Conservation (phyloP, 2,888 invertebrate genomes). For the Raillietiella orientalis region DNA sequence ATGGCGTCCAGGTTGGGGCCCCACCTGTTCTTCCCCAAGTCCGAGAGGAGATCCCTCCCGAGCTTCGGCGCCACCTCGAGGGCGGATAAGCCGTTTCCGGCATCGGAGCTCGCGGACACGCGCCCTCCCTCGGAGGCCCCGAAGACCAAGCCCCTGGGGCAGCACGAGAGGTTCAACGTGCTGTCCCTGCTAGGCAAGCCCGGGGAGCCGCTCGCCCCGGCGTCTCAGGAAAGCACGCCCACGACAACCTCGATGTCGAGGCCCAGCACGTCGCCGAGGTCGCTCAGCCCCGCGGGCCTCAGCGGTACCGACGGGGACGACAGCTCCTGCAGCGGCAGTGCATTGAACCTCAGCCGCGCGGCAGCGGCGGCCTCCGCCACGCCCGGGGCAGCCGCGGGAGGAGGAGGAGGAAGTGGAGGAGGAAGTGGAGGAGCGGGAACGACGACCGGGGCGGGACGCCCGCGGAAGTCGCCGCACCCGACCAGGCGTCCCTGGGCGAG, state of each 20-base stretch:
- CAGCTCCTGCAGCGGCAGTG: conserved; percentile 15
- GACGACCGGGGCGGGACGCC: conserved; percentile 8
- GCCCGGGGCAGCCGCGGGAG: conserved; percentile 7
- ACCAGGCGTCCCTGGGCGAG: conserved; percentile 16
- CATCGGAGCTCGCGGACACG: conserved; percentile 7
- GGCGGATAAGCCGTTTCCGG: conserved; percentile 8
- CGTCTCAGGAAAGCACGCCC: conserved; percentile 2
- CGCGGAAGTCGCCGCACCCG: conserved; percentile 14
- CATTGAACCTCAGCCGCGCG: conserved; percentile 24
- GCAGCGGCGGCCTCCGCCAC: conserved; percentile 5
- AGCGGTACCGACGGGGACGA: conserved; percentile 5
- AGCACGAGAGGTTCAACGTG: background rate
- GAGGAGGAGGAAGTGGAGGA: background rate
- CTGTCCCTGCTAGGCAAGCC: background rate
- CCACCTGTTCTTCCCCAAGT: conserved; percentile 6
- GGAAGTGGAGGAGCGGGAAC: background rate
- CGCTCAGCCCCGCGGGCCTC: conserved; percentile 5
- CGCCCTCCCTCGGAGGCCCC: conserved; percentile 8
- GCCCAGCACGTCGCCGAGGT: conserved; percentile 12
- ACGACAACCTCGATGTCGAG: conserved; percentile 2
- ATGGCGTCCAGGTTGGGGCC: conserved; percentile 10
- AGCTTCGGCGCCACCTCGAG: conserved; percentile 7
- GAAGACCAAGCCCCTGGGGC: conserved; percentile 7
- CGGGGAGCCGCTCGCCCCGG: conserved; percentile 2
- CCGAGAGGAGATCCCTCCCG: conserved; percentile 2